Percentiles rank a stretch among this genome's conserved stretches.
These are phyloP conservation scores for Caerostris darwini DNA, from an alignment of 1,140 invertebrate species.

Conservation along the genomic window DNA sequence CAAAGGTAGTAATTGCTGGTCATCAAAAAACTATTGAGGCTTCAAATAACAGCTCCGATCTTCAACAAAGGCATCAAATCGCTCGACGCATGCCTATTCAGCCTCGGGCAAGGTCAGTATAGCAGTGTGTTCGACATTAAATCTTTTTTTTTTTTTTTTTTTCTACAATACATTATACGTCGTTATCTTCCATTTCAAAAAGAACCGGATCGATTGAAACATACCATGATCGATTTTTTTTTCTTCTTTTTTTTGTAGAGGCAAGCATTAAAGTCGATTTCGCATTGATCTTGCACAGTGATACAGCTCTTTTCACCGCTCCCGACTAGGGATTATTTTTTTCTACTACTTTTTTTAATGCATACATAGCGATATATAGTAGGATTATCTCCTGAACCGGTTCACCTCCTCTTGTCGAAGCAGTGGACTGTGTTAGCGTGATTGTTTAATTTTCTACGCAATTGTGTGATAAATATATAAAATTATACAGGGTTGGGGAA, in stretches of 20 bases:
- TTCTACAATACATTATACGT: conserved; percentile 35
- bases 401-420: not conserved
- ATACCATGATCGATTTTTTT: not conserved
- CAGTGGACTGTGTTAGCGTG: not conserved
- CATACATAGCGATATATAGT: not conserved
- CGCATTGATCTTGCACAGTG: conserved; percentile 21
- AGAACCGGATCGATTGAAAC: conserved; percentile 44
- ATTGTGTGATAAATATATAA: not conserved
- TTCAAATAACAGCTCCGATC: too few species aligned
- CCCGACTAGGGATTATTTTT: not conserved
- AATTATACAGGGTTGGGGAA: not conserved
- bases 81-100: not conserved
- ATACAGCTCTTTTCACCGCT: conserved; percentile 1
- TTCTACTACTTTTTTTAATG: not conserved
- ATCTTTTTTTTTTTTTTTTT: not conserved
- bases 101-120: conserved; percentile 44
- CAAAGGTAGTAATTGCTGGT: not conserved
- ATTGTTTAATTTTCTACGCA: not conserved
- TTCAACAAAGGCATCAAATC: not conserved
- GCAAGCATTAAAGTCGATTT: conserved; percentile 45
- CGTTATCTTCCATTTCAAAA: conserved; percentile 33
- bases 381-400: not conserved
- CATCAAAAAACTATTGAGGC: not conserved
- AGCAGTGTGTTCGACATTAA: conserved; percentile 12
- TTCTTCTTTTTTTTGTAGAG: not conserved